A percentile compares a stretch with the other conserved stretches of the same genome.
Evolutionary conservation across 2,797 vertebrate genomes (phyloP).

Genomic region (Cyprinodon diabolis): DNA sequence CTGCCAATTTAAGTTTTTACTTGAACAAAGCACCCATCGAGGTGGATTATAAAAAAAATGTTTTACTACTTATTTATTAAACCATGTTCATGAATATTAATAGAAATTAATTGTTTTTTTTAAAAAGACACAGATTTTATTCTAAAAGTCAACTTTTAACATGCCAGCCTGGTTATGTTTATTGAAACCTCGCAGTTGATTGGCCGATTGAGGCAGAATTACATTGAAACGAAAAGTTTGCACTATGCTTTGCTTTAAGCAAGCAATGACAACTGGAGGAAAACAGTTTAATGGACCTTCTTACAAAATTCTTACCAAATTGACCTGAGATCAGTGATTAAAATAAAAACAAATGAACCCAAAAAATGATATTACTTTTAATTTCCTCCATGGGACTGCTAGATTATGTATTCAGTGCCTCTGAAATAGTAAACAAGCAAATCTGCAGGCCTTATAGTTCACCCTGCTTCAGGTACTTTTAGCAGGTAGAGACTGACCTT

Average conservation of each 20-base stretch:
- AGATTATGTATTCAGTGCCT: background rate
- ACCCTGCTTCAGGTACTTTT: constrained; percentile 27
- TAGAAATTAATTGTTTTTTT: background rate
- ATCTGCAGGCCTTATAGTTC: background rate
- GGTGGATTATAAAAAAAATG: background rate
- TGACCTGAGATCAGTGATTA: background rate
- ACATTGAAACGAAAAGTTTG: background rate
- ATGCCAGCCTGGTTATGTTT: background rate
- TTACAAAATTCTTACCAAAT: background rate
- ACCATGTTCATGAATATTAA: background rate
- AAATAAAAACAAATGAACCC: background rate
- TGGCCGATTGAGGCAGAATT: constrained; percentile 1
- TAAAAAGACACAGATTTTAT: constrained; percentile 1
- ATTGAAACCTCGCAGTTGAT: background rate
- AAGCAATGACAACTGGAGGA: background rate
- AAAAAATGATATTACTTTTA: background rate
- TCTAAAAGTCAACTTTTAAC: background rate
- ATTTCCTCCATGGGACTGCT: background rate
- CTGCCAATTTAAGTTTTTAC: background rate
- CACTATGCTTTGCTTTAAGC: background rate
- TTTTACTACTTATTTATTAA: constrained; percentile 11
- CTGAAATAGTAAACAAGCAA: constrained; percentile 4
- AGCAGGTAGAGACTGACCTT: constrained; percentile 2
- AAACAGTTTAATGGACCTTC: background rate
- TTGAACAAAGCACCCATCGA: constrained; percentile 4